Evolutionary conservation across 2,113 vertebrate species (phyloP), one percentile per base, ranked within the genome.

Genomic region (Melanerpes aurifrons): DNA sequence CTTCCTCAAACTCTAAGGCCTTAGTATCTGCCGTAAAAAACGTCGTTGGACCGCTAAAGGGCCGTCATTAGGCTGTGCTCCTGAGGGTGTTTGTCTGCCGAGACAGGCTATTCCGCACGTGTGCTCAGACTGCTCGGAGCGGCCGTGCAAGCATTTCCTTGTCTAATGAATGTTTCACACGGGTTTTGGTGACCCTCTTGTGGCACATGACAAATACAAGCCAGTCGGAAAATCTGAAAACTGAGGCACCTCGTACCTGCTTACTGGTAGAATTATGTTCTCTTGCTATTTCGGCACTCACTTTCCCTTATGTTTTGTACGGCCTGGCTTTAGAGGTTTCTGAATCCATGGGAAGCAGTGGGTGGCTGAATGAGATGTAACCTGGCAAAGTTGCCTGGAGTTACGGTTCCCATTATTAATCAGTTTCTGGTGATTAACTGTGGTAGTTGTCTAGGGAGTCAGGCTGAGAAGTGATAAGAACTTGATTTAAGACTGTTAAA

Each of bases 51-150:
- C 26, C 4, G 22, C 9, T 47, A 9, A 40, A 53, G 48, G 37
- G 28, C 57, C 3, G 4, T 1, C 1, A 19, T 3, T n/a, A 4
- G 8, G 15, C 31, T 61, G 0, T 19, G 16, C 7, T 7, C 29
- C 31, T 24, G 4, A 3, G 17, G 31, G 4, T 4, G 5, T 3
- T 61, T 37, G 17, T 21, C 3, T 47, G 21, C 25, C 6, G 10
- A 7, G 20, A 16, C 5, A 15, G 3, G 31, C 1, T 9, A 3
- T 58, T 40, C 43, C 29, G 10, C 40, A 40, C 40, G 40, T 40
- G 40, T 40, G 40, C 26, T 37, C 4, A 18, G 11, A 6, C 22
- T 10, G 1, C 31, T 24, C 48, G 12, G 35, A 25, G 71, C 7
- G 59, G 5, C 20, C 37, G 18, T 29, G 22, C 9, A 22, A 15